Evolutionary conservation across 2,797 vertebrate genomes (phyloP).

Genomic region (Ctenosaura bakeri): DNA sequence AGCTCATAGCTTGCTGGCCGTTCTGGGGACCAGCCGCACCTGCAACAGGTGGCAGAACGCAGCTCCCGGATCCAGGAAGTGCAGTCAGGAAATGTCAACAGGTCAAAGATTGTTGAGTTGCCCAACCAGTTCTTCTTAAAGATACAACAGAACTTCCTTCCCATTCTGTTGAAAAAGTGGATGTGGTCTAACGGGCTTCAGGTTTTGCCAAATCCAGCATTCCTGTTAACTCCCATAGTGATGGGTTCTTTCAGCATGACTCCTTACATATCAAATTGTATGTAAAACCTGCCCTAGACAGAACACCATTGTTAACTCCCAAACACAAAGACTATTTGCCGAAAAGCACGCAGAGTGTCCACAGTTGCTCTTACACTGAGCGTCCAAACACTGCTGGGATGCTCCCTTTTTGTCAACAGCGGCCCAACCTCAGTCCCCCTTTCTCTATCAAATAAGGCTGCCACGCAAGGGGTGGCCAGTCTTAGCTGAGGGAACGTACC

Average conservation of each 20-base stretch:
- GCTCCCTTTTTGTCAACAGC: not conserved
- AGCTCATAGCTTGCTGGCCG: constrained; percentile 27
- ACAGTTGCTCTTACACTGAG: not conserved
- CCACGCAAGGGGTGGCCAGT: too few species aligned
- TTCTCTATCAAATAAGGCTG: not conserved
- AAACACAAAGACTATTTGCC: not conserved
- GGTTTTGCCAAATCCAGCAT: not conserved
- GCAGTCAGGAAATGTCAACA: constrained; percentile 25
- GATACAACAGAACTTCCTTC: not conserved
- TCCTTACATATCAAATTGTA: not conserved
- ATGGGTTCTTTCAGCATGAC: not conserved
- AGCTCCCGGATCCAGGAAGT: constrained; percentile 41
- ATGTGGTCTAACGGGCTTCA: not conserved
- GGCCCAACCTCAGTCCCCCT: not conserved
- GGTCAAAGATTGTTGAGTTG: constrained; percentile 28
- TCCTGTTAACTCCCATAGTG: not conserved
- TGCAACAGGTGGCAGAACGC: constrained; percentile 30
- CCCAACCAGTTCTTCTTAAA: constrained; percentile 26
- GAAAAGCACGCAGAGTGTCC: not conserved
- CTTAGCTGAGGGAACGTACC: not conserved
- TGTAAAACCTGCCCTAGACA: not conserved
- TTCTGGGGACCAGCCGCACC: not conserved
- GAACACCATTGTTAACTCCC: not conserved
- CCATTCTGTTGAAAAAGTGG: not conserved
- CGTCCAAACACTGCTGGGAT: too few species aligned